Evolutionary conservation across 1,140 invertebrate genomes (phyloP).

Genomic region (Psilanteris sp.): DNA sequence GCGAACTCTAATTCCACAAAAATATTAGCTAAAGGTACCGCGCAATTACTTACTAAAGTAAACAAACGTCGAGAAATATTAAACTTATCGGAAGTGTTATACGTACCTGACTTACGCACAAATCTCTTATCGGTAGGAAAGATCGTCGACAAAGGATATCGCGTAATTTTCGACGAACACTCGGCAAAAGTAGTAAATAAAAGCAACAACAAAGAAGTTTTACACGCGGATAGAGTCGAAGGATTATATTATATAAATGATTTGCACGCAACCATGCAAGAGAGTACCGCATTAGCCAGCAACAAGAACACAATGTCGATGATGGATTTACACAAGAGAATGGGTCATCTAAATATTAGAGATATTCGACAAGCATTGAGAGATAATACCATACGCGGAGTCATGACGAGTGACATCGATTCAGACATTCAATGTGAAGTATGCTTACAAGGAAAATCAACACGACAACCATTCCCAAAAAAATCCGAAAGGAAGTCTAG

Average conservation of each 20-base stretch:
- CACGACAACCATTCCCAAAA: conserved; percentile 50
- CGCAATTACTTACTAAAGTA: conserved; percentile 2
- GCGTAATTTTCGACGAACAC: conserved; percentile 5
- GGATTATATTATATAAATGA: conserved; percentile 27
- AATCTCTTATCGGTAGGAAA: conserved; percentile 4
- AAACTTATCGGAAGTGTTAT: conserved; percentile 3
- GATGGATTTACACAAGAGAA: conserved; percentile 37
- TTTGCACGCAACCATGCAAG: neutral
- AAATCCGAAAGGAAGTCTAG: conserved; percentile 3
- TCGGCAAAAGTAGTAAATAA: conserved; percentile 3
- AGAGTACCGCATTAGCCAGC: conserved; percentile 3
- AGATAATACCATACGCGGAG: conserved; percentile 4
- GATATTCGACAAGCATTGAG: conserved; percentile 61
- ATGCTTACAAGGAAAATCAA: conserved; percentile 16
- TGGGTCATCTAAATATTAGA: conserved; percentile 71
- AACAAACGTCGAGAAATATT: neutral
- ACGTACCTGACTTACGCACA: conserved; percentile 20
- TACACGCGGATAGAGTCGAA: conserved; percentile 30
- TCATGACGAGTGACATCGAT: conserved; percentile 5
- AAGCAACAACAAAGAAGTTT: neutral
- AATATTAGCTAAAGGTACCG: conserved; percentile 30
- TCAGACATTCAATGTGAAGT: conserved; percentile 8
- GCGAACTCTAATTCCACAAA: conserved; percentile 21
- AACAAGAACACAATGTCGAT: neutral
- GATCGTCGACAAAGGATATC: conserved; percentile 28